These are phyloP conservation scores for Arizona elegans DNA, from an alignment of 2,113 vertebrate species.

Conservation along the genomic window DNA sequence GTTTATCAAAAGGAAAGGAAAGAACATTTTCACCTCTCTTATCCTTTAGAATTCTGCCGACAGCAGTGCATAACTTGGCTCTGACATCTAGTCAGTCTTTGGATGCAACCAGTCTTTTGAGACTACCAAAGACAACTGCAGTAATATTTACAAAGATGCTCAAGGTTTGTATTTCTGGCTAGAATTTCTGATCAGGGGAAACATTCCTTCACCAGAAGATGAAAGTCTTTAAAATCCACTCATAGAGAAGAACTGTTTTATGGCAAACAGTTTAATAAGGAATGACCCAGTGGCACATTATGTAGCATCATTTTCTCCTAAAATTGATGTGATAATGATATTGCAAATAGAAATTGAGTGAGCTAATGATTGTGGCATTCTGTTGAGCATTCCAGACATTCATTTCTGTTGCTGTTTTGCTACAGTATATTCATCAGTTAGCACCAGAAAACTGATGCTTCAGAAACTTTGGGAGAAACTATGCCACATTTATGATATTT, in stretches of 20 bases:
- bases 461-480: conserved; percentile 8
- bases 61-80: conserved; percentile 13
- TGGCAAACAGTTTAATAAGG: conserved; percentile 11
- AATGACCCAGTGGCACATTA: neutral
- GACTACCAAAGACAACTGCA: neutral
- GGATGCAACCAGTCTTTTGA: neutral
- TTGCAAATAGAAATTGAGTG: neutral
- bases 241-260: neutral
- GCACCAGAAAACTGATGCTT: neutral
- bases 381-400: neutral
- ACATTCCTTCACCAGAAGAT: conserved; percentile 21
- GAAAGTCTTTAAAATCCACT: neutral
- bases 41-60: neutral
- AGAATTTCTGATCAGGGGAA: neutral
- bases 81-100: conserved; percentile 7
- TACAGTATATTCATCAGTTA: neutral
- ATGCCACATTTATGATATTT: neutral
- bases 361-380: conserved; percentile 1
- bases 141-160: conserved; percentile 14
- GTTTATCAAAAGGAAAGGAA: conserved; percentile 1
- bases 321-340: conserved; percentile 5
- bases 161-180: neutral
- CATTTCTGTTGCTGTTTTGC: conserved; percentile 23
- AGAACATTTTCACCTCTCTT: neutral
- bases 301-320: neutral